Evolutionary conservation across 2,888 invertebrate species (phyloP), one percentile per base, ranked within the genome.

Genomic region (Leptinotarsa peninsularis): DNA sequence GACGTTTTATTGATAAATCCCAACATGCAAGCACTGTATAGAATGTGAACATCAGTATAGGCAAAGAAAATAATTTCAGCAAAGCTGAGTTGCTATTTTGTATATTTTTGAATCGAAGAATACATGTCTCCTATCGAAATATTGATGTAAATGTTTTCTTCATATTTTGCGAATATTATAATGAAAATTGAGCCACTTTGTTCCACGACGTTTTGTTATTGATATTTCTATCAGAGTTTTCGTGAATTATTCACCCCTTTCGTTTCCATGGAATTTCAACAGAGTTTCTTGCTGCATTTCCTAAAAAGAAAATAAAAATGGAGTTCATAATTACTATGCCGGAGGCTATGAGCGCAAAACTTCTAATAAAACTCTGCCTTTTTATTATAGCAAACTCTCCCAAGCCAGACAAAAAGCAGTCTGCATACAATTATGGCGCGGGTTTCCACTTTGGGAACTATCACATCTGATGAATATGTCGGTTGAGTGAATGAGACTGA

Each of bases 331-430:
- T 63, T 63, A 63, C 63, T 63, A 10, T 7, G 33, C 63, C 33
- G 33, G 63, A 27, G 63, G 63, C 33, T 63, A 63, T 33, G 33
- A 27, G 63, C 63, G 63, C 63, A 17, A 63, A 43, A 63, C 33
- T 63, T 63, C 33, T 43, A 63, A 33, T 33, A 43, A n/a, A 63
- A 63, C 63, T 63, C n/a, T 63, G 27, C 17, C 33, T 63, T 63
- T 63, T 63, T 63, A 63, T 63, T 63, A 63, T 63, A 43, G n/a
- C 33, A 63, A 63, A 63, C 63, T 63, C 63, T 13, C 27, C 10
- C 63, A 43, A 23, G 33, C 63, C 63, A 63, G 43, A 63, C 43
- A 63, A 63, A 63, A 63, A 63, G n/a, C 17, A n/a, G 33, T 2
- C 63, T 63, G 63, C 27, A 63, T 63, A 63, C 15, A 63, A 27